phyloP scores from a whole-genome alignment of 1,140 invertebrate species.

The Rhopalosiphum maidis region DNA sequence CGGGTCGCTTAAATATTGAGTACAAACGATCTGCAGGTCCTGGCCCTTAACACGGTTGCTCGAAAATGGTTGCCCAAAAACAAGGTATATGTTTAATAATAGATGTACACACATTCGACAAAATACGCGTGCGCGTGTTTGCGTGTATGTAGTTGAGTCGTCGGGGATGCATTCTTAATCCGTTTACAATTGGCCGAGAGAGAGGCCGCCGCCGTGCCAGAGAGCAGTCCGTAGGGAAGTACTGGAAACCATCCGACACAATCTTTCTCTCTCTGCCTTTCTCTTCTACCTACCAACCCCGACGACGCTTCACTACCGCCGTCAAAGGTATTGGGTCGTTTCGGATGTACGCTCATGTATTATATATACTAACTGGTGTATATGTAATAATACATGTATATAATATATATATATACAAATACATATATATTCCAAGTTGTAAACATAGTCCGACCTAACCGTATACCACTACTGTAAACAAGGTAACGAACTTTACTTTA shows the following conservation, averaged over 20 bases:
- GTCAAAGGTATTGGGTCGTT: constrained; percentile 32
- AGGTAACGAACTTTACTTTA: constrained; percentile 50
- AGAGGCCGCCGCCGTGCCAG: background rate
- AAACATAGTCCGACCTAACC: constrained; percentile 33
- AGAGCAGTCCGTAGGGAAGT: constrained; percentile 10
- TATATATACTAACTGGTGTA: background rate
- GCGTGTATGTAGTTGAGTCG: background rate
- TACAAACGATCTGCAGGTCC: background rate
- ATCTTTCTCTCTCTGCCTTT: background rate
- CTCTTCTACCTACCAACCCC: background rate
- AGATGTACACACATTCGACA: constrained; percentile 7
- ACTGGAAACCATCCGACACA: background rate
- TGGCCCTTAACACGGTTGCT: background rate
- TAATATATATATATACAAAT: background rate
- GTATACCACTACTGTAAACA: constrained; percentile 24
- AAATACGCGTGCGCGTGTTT: background rate
- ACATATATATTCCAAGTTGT: background rate
- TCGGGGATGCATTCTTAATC: constrained; percentile 52
- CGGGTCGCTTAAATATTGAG: constrained; percentile 41
- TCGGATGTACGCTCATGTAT: background rate
- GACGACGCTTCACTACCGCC: background rate
- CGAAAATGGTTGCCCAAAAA: constrained; percentile 10
- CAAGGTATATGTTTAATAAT: constrained; percentile 31
- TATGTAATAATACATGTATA: background rate
- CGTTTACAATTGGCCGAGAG: constrained; percentile 43